Evolutionary conservation across 2,888 invertebrate genomes (phyloP), one percentile per base, ranked within the genome.

Genomic region (Noctua fimbriata): DNA sequence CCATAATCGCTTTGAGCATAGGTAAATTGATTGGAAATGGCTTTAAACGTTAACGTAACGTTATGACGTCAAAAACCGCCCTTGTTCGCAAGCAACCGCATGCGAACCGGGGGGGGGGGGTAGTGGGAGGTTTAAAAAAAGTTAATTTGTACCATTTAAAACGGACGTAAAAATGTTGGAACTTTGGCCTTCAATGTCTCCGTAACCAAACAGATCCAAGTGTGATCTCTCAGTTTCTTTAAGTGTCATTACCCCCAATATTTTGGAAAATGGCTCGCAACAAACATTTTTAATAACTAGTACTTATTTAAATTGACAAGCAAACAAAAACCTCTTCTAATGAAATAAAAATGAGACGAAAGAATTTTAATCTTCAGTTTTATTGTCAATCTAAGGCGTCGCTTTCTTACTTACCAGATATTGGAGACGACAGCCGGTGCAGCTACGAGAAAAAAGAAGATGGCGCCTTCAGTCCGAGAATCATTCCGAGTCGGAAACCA

Each of bases 401-500:
- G 32, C 9, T 4, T 21, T 21, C 32, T 71, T 24, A n/a, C 55
- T 16, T 18, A 1, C 1, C 7, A 52, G n/a, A 10, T 36, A 67
- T 63, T 60, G 67, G 18, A 28, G 41, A 0, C 18, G 12, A 14
- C 47, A 36, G 60, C 49, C 21, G 49, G 49, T 21, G 69, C 36
- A 66, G 14, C 32, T 41, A 28, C n/a, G 18, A 44, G 49, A 9
- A 41, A 71, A 69, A 70, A 47, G 18, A 65, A 67, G 36, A 63
- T 28, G 12, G 10, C 2, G 24, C 32, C 55, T n/a, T n/a, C 36
- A 41, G 32, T 9, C 28, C 24, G n/a, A 49, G 69, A 71, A 69
- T 84, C 24, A 55, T n/a, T 28, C 28, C 24, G 9, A 24, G 49
- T 58, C 12, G 14, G 21, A 83, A 16, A 55, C n/a, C 16, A 47